Evolutionary conservation across 2,113 vertebrate genomes (phyloP).

Genomic region (Misgurnus anguillicaudatus): DNA sequence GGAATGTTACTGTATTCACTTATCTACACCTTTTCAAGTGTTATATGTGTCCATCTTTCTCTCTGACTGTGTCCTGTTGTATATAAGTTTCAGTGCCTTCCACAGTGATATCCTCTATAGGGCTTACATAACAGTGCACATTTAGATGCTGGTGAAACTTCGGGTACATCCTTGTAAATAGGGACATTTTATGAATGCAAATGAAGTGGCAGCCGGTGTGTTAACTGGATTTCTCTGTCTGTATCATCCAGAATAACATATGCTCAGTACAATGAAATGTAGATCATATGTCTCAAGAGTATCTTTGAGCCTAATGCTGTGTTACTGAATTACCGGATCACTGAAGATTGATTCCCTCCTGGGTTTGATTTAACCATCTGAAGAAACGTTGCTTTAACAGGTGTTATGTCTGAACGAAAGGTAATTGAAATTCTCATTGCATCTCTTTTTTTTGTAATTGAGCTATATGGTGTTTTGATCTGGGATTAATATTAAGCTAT

Average conservation of each 20-base stretch:
- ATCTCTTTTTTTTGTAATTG: not conserved
- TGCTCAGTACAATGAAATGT: not conserved
- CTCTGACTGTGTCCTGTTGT: not conserved
- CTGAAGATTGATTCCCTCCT: not conserved
- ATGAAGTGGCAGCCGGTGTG: slow-evolving; percentile 19
- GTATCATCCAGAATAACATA: not conserved
- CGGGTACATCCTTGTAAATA: not conserved
- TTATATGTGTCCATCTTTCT: not conserved
- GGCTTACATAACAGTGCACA: not conserved
- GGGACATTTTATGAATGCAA: slow-evolving; percentile 30
- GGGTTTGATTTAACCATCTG: not conserved
- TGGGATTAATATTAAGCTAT: no score
- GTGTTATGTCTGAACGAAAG: not conserved
- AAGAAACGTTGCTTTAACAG: not conserved
- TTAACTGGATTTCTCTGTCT: not conserved
- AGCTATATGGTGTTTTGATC: no score
- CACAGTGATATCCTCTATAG: not conserved
- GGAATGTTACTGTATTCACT: slow-evolving; percentile 1
- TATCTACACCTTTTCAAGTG: not conserved
- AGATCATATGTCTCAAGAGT: not conserved
- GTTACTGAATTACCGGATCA: not conserved
- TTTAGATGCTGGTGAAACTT: slow-evolving; percentile 35
- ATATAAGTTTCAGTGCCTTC: slow-evolving; percentile 18
- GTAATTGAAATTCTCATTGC: not conserved
- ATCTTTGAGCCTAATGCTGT: not conserved